Evolutionary conservation across 2,113 vertebrate genomes (phyloP), one percentile per base, ranked within the genome.

Genomic region (Catharus fuscescens): DNA sequence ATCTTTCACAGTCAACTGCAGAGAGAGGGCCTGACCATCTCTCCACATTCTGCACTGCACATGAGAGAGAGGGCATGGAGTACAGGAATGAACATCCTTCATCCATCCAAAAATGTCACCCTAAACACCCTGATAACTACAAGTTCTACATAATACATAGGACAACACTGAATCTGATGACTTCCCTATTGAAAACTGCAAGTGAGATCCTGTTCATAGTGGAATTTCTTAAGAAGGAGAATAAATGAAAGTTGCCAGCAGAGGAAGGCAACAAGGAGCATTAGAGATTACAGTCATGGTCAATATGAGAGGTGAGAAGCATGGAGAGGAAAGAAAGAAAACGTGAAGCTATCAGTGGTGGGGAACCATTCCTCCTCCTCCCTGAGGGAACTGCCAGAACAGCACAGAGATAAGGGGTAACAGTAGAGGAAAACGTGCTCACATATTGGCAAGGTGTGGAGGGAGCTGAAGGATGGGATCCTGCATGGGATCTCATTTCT

Each of bases 61-160:
- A 3, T 38, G 18, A 54, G 18, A 32, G 19, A 31, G 8, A 52
- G 8, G 5, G 1, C 4, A 9, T 0, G 2, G 19, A 5, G 0
- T 18, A 66, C 25, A 70, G 48, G 25, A 15, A 50, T 17, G 29
- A 88, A 45, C 29, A 77, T 38, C 62, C 71, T 80, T 72, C 57
- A 56, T 23, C 20, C 64, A 72, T 17, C 23, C 62, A 72, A 28
- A 65, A n/a, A 15, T 10, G 20, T 18, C 61, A 71, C 25, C n/a
- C 36, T 54, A 76, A 67, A 14, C 18, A 16, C 17, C 3, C 47
- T 57, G 47, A 50, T 36, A 86, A 69, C 4, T 61, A 10, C 10
- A 52, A 6, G 7, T 73, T 78, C 62, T 61, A 83, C 23, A 61
- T 10, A 69, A 69, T 6, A n/a, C 13, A 36, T 3, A 78, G 12